Base-by-base conservation (phyloP, 1,140 invertebrate genomes). In the Bilobella aurantiaca region DNA sequence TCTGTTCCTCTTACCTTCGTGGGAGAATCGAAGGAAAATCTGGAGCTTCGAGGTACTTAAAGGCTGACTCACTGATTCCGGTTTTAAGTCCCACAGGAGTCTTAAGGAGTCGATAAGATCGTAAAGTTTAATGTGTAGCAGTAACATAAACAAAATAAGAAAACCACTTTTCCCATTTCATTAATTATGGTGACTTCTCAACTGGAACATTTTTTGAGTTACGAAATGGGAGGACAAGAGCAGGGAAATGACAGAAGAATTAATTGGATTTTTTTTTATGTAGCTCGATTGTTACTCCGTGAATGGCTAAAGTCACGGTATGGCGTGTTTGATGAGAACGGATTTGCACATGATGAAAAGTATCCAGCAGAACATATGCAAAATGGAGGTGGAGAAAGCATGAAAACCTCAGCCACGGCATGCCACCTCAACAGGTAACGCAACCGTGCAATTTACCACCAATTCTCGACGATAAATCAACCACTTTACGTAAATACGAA, bases 291-390 rank as follows among this genome's bases (percentile, higher is more conserved):
- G 16, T 74, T 87, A 2, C 78, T 84, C 1, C 82, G 81, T 67
- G 81, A 87, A 74, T 87, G 84, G 78, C 81, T 82, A 0, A 84
- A 83, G 74, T 85, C 84, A 70, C 80, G 85, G 0, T 87, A 85
- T 76, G 86, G 86, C n/a, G 82, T 87, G 0, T 87, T 87, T 74
- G 84, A 86, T 68, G 85, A 86, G 75, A 80, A 82, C 66, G 83
- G 84, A 0, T 83, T 81, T 67, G 71, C 76, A 31, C 78, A 79
- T 25, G 84, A 86, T 75, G 77, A 78, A 14, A 76, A 84, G 8
- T 85, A 85, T 72, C 83, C 84, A 1, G 69, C 73, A 1, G 72
- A 72, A 28, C 77, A 73, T 66, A 16, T 23, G 8, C 14, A 56
- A 29, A 58, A 29, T 29, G 30, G 8, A 3, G 61, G 66, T n/a